These are phyloP conservation scores for Myodes glareolus DNA, from an alignment of 2,113 vertebrate genomes.

Conservation along the genomic window DNA sequence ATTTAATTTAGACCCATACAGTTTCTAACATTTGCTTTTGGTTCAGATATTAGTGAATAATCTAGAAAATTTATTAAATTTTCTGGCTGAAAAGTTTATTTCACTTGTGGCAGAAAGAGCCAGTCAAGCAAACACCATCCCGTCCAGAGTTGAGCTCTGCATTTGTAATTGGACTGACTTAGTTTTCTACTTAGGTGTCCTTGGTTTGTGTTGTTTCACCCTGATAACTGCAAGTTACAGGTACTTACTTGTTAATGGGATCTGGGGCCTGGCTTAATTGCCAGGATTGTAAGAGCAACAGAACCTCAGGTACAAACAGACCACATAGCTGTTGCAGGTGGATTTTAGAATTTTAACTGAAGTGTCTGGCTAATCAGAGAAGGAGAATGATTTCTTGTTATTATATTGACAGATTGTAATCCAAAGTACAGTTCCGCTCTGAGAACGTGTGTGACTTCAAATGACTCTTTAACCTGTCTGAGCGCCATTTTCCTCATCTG, in stretches of 20 bases:
- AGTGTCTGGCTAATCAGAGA: not conserved
- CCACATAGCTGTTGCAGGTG: not conserved
- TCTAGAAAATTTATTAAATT: constrained; percentile 28
- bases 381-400: not conserved
- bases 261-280: not conserved
- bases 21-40: constrained; percentile 48
- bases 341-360: not conserved
- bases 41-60: not conserved
- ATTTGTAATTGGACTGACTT: constrained; percentile 2
- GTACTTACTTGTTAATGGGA: constrained; percentile 6
- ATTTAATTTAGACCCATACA: not conserved
- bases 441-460: not conserved
- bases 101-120: not conserved
- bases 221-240: not conserved
- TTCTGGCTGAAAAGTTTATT: constrained; percentile 12
- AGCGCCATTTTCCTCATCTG: not conserved
- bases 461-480: not conserved
- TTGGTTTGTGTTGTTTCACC: constrained; percentile 12
- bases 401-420: not conserved
- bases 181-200: not conserved
- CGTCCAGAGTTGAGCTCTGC: constrained; percentile 6
- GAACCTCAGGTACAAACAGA: not conserved
- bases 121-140: not conserved
- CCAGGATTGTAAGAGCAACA: not conserved
- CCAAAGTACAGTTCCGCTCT: not conserved